Base-by-base conservation (phyloP, 30 jellyfish, hydroid and myxozoan genomes). In the Chrysaora quinquecirrha region DNA sequence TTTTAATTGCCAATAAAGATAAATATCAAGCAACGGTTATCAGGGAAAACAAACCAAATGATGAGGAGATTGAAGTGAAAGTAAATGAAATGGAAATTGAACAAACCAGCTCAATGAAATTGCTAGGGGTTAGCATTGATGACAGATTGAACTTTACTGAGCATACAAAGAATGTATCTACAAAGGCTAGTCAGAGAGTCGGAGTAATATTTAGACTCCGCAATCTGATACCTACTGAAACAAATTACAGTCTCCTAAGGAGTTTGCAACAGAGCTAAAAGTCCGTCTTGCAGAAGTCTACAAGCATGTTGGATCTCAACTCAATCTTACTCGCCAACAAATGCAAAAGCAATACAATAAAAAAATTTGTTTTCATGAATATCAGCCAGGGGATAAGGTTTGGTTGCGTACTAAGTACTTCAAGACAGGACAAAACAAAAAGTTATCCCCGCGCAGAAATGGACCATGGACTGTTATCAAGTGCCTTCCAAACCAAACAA, bases 371-470 rank as follows among this genome's bases (percentile, higher is more conserved):
- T 83, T 83, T 72, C 61, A 14, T 54, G 60, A 54, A 70, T 38
- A 68, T 58, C 69, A 50, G 46, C 60, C 33, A 16, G 92, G 73
- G 25, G 85, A 82, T 23, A 34, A 48, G 27, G 92, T 82, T 34
- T 82, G 92, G 86, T 48, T 82, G 85, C 70, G 70, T 48, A 83
- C 34, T 9, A 82, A 68, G 43, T 54, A 48, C 48, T 82, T 34
- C 56, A 58, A 82, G 46, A 82, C 90, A 34, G 90, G 90, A 0
- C 82, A 65, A 64, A 79, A 62, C 72, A 64, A 79, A 30, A 79
- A 79, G 48, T 58, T 80, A 30, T 80, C 90, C 29, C 90, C 83
- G 19, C 83, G 90, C 27, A 75, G 90, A 0, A 43, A 38, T 50
- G 90, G 83, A 43, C 54, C 54, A 14, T 38, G 54, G 54, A 38